Percentiles rank a stretch among this genome's conserved stretches.
Conservation (phyloP, 2,797 vertebrate genomes). For the Cirrhinus mrigala region DNA sequence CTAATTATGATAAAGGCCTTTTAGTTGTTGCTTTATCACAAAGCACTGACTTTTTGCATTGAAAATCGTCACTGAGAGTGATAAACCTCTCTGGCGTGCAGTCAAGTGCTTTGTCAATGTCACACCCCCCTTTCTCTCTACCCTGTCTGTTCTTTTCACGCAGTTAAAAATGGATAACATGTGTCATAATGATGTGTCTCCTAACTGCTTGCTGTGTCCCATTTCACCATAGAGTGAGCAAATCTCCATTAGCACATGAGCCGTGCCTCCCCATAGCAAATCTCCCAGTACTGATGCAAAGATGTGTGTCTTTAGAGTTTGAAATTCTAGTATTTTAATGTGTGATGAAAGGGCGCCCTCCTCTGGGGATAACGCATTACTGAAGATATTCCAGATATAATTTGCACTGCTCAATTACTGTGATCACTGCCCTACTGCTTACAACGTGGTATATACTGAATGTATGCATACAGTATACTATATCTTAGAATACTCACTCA, state of each 20-base stretch:
- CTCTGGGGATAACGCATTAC: conserved; percentile 56
- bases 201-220: conserved; percentile 59
- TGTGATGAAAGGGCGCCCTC: conserved; percentile 66
- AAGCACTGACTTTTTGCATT: conserved; percentile 80
- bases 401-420: background rate
- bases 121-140: conserved; percentile 64
- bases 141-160: conserved; percentile 47
- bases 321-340: background rate
- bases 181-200: conserved; percentile 67
- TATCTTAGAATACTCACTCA: background rate
- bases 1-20: conserved; percentile 88
- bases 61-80: conserved; percentile 79
- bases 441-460: background rate
- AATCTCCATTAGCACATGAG: conserved; percentile 56
- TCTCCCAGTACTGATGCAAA: background rate
- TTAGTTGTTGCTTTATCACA: conserved; percentile 83
- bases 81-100: conserved; percentile 79
- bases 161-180: conserved; percentile 62
- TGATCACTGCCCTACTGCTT: background rate
- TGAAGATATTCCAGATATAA: background rate
- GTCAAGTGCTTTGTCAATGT: conserved; percentile 81
- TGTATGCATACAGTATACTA: background rate
- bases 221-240: conserved; percentile 35
- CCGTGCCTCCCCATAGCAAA: background rate
- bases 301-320: background rate